Evolutionary conservation across 1,140 invertebrate species (phyloP), one percentile per base, ranked within the genome.

Genomic region (Rhizoglyphus robini): DNA sequence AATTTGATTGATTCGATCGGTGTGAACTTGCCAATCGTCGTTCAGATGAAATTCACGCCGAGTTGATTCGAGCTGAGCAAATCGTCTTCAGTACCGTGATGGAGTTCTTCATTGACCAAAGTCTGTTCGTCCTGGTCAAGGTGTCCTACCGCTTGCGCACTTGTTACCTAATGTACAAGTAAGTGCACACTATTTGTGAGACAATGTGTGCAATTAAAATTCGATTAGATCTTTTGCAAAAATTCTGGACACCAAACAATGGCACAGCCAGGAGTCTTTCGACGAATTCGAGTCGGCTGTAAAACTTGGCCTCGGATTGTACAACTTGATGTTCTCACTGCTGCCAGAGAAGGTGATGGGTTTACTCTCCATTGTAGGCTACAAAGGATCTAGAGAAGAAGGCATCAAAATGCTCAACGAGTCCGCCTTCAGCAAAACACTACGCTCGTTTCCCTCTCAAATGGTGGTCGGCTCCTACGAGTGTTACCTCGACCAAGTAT

Each of bases 281-380:
- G 41, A 15, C 5, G 25, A 59, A 36, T 65, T 65, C 30, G n/a
- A 1, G 8, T 58, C 48, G 1, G 49, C 23, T n/a, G 34, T 58
- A 4, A 34, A 31, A 18, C 30, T 36, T 18, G 49, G 48, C 23
- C 18, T 30, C 25, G 63, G 63, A 2, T n/a, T 31, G 8, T n/a
- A 32, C 18, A 65, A 65, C 46, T 27, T 65, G 3, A 15, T 65
- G 20, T 57, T 97, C 63, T 94, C 92, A 0, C 77, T 92, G 68
- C 76, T 97, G 57, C 94, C 93, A 0, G 81, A 81, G 25, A 83
- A 85, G 71, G 81, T 96, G 41, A 83, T 95, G 67, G 88, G 88
- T 73, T 74, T 96, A 34, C 75, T 96, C 32, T 88, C 95, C 75
- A 92, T 96, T 75, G 90, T 96, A 70, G 93, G 93, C 32, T 96